These are phyloP conservation scores for Brachypteracias leptosomus DNA, from an alignment of 2,113 vertebrate species.

Conservation along the genomic window DNA sequence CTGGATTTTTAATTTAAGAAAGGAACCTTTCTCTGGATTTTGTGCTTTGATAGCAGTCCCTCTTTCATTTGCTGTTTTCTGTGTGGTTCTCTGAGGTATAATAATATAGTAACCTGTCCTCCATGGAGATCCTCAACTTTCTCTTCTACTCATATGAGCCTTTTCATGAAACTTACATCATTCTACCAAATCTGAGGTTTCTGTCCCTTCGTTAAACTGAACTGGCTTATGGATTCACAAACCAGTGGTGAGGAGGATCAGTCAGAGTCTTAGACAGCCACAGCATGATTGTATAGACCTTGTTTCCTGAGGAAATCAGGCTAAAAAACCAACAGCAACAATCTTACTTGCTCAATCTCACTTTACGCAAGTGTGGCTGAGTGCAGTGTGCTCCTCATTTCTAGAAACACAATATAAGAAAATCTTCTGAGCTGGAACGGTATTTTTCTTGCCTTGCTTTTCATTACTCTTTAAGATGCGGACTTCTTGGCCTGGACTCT, in stretches of 20 bases:
- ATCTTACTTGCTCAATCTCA: not conserved
- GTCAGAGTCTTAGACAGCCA: not conserved
- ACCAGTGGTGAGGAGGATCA: not conserved
- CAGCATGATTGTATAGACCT: not conserved
- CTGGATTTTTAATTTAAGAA: not conserved
- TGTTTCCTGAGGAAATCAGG: not conserved
- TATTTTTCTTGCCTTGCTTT: not conserved
- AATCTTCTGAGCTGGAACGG: not conserved
- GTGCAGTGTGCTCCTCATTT: not conserved
- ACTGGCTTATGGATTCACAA: not conserved
- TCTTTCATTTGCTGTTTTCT: not conserved
- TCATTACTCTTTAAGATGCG: not conserved
- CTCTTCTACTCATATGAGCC: not conserved
- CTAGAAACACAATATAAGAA: not conserved
- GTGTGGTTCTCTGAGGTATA: not conserved
- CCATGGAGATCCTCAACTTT: not conserved
- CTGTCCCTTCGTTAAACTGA: not conserved
- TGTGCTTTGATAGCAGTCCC: not conserved
- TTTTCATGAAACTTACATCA: not conserved
- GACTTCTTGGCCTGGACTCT: not conserved
- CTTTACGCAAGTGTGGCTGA: not conserved
- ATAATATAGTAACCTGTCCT: not conserved
- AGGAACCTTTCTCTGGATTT: not conserved
- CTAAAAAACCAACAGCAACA: not conserved
- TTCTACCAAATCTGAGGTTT: not conserved